Percentiles rank a stretch among this genome's conserved stretches.
These are phyloP conservation scores for Parochlus steinenii DNA, from an alignment of 2,888 invertebrate species.

Conservation along the genomic window DNA sequence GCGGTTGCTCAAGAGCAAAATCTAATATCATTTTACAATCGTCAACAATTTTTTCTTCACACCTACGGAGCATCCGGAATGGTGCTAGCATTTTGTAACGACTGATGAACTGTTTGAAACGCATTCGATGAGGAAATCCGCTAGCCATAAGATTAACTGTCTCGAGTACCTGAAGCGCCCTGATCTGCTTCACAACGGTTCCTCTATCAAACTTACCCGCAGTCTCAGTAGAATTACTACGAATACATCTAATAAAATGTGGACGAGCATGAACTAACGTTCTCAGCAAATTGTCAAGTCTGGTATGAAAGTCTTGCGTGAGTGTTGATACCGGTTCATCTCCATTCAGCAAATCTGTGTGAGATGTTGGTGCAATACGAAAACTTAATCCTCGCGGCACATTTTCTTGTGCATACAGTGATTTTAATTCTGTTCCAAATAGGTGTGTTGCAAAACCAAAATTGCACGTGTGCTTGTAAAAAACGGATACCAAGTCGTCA, in stretches of 20 bases:
- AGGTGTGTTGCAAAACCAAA: slow-evolving; percentile 94
- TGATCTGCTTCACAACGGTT: slow-evolving; percentile 72
- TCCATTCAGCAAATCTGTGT: slow-evolving; percentile 64
- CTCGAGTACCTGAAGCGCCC: slow-evolving; percentile 80
- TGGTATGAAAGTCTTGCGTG: slow-evolving; percentile 89
- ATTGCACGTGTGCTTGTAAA: slow-evolving; percentile 82
- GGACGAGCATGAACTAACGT: slow-evolving; percentile 86
- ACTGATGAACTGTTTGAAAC: slow-evolving; percentile 79
- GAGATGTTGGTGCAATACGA: slow-evolving; percentile 78
- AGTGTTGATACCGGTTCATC: slow-evolving; percentile 76
- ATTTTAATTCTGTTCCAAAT: slow-evolving; percentile 85
- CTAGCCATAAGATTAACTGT: slow-evolving; percentile 91
- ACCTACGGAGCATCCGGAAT: slow-evolving; percentile 47
- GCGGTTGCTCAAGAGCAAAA: slow-evolving; percentile 46
- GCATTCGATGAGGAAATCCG: slow-evolving; percentile 87
- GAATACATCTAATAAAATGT: slow-evolving; percentile 85
- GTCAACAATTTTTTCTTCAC: slow-evolving; percentile 55
- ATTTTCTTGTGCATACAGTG: slow-evolving; percentile 54
- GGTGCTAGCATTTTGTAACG: slow-evolving; percentile 73
- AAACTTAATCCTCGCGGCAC: slow-evolving; percentile 66
- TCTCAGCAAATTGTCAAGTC: slow-evolving; percentile 78
- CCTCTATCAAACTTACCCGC: slow-evolving; percentile 71
- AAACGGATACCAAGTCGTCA: slow-evolving; percentile 81
- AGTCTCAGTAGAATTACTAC: slow-evolving; percentile 69
- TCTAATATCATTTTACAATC: slow-evolving; percentile 61